Conservation (phyloP, 2,113 vertebrate genomes). For the Penelope pileata region DNA sequence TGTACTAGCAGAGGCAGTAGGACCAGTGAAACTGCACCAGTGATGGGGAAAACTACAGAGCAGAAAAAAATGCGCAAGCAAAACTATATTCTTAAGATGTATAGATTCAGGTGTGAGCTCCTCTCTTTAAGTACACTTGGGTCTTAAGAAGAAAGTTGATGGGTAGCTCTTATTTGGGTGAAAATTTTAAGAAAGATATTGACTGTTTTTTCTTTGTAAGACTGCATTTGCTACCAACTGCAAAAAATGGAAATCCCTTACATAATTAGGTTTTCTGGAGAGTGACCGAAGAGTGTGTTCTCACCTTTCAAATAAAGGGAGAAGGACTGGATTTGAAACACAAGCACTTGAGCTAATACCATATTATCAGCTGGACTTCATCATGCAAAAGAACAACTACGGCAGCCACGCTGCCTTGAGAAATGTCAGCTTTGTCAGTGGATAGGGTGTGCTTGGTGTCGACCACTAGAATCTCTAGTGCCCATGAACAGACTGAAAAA, state of each 20-base stretch:
- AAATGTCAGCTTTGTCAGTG: not conserved
- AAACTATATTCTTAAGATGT: not conserved
- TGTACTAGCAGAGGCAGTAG: not conserved
- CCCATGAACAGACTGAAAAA: not conserved
- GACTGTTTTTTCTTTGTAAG: not conserved
- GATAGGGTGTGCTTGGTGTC: not conserved
- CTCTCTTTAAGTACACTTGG: not conserved
- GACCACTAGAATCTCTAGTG: not conserved
- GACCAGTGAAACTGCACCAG: not conserved
- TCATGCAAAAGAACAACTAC: not conserved
- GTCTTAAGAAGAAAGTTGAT: not conserved
- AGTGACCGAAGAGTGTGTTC: rapidly evolving
- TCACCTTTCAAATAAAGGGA: not conserved
- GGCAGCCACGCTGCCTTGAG: not conserved
- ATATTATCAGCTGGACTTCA: not conserved
- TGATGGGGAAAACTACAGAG: not conserved
- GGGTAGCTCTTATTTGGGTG: not conserved
- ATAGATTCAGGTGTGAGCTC: not conserved
- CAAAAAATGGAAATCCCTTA: not conserved
- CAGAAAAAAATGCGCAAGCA: not conserved
- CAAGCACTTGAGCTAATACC: not conserved
- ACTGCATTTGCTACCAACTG: not conserved
- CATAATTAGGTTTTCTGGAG: not conserved
- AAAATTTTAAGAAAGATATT: not conserved
- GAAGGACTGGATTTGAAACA: not conserved